Evolutionary conservation across 2,888 invertebrate genomes (phyloP), one percentile per base, ranked within the genome.

Genomic region (Brachypterus glaber): DNA sequence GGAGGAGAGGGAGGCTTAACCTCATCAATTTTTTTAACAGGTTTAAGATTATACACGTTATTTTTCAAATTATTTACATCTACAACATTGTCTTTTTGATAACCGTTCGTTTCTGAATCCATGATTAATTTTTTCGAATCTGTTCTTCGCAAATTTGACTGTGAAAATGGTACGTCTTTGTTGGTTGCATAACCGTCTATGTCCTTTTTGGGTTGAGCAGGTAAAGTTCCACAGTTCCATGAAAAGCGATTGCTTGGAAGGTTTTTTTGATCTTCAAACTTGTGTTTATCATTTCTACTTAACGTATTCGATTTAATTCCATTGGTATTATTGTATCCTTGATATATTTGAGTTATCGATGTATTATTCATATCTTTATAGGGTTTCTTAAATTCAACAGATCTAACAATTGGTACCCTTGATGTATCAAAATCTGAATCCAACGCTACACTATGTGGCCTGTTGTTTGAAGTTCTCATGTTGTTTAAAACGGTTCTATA

Each of bases 351-450:
- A n/a, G 58, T 58, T 37, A 58, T 54, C 17, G 37, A 38, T 31
- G 53, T 53, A 21, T 42, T 50, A 25, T 52, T 52, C 14, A 52
- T 40, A 33, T 60, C 58, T 45, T 52, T 59, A 45, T 58, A 66
- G 1, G 64, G 59, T 49, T 70, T 70, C 46, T 71, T 71, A 13
- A 70, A 54, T 51, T 71, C 70, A 0, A 71, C 70, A 3, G 69
- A 60, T 44, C 68, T 51, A 4, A 71, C 70, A 11, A 70, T 62
- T 16, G 71, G 71, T 24, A 69, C 62, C 35, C 66, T 49, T 2
- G 66, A 64, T 12, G 63, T 56, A 42, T 64, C 67, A 27, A 54
- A 57, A 39, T 52, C 58, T 33, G 45, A 51, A 37, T 59, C 60
- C 39, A 59, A 58, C 18, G 60, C 63, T 32, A 61, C 59, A 7